These are phyloP conservation scores for Dilophus febrilis DNA, from an alignment of 2,888 invertebrate species.

Conservation along the genomic window DNA sequence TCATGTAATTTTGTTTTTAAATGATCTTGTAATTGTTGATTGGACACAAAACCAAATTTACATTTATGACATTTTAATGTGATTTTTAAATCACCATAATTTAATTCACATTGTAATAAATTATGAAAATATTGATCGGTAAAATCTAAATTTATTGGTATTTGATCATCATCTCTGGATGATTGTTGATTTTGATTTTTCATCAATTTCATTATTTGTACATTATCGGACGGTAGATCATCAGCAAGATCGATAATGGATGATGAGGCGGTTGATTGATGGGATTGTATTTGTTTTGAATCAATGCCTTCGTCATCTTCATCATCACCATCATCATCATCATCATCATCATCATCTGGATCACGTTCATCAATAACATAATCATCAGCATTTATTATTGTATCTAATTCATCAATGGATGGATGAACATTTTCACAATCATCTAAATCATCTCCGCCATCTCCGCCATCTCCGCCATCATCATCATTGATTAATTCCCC, in stretches of 20 bases:
- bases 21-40: slow-evolving; percentile 77
- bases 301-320: slow-evolving; percentile 10
- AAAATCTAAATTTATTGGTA: no score
- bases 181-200: slow-evolving; percentile 80
- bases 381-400: no score
- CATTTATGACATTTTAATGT: slow-evolving; percentile 90
- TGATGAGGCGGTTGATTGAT: no score
- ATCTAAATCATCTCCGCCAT: no score
- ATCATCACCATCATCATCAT: slow-evolving; percentile 6
- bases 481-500: no score
- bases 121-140: no score
- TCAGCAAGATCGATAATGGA: no score
- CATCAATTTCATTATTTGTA: slow-evolving; percentile 48
- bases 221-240: slow-evolving; percentile 34
- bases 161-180: slow-evolving; percentile 83
- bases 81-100: slow-evolving; percentile 73
- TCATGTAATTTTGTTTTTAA: slow-evolving; percentile 81
- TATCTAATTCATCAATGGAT: no score
- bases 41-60: slow-evolving; percentile 80
- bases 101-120: no score
- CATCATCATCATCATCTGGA: slow-evolving; percentile 12
- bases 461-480: slow-evolving; percentile 12
- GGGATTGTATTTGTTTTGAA: no score
- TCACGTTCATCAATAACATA: no score
- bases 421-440: no score